A percentile compares a stretch with the other conserved stretches of the same genome.
These are phyloP conservation scores for Dasypogon diadema DNA, from an alignment of 2,888 invertebrate genomes.

Conservation along the genomic window DNA sequence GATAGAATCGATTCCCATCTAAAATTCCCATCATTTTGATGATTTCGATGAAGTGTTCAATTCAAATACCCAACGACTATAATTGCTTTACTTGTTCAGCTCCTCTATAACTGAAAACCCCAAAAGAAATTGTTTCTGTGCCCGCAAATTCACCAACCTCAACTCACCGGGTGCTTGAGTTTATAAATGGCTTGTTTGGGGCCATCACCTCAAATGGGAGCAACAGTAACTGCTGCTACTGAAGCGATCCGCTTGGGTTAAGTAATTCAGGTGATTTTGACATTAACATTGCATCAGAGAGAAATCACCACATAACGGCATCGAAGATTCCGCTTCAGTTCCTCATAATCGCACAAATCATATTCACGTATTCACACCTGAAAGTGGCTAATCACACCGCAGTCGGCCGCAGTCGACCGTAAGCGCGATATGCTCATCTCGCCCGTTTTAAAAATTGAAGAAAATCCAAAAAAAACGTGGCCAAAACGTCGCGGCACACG, in stretches of 20 bases:
- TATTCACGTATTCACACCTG: slow-evolving; percentile 27
- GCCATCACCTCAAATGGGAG: too few relatives aligned
- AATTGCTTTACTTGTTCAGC: too few relatives aligned
- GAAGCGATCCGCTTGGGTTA: neutral
- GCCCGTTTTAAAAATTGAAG: neutral
- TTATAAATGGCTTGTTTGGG: too few relatives aligned
- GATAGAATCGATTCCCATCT: too few relatives aligned
- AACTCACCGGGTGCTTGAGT: too few relatives aligned
- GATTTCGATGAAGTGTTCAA: too few relatives aligned
- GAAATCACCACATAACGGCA: neutral
- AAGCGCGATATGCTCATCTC: slow-evolving; percentile 8
- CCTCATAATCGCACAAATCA: slow-evolving; percentile 8
- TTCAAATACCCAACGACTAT: too few relatives aligned
- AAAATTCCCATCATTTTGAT: too few relatives aligned
- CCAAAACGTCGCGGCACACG: slow-evolving; percentile 25
- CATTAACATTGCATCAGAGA: slow-evolving; percentile 7
- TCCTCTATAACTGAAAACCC: neutral
- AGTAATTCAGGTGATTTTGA: neutral
- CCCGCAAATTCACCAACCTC: too few relatives aligned
- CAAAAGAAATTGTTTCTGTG: too few relatives aligned
- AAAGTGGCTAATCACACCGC: slow-evolving; percentile 14
- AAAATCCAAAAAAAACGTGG: neutral
- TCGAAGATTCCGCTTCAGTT: neutral
- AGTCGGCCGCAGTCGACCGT: slow-evolving; percentile 7
- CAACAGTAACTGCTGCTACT: too few relatives aligned